These are phyloP conservation scores for Cololabis saira DNA, from an alignment of 2,113 vertebrate genomes.

Conservation along the genomic window DNA sequence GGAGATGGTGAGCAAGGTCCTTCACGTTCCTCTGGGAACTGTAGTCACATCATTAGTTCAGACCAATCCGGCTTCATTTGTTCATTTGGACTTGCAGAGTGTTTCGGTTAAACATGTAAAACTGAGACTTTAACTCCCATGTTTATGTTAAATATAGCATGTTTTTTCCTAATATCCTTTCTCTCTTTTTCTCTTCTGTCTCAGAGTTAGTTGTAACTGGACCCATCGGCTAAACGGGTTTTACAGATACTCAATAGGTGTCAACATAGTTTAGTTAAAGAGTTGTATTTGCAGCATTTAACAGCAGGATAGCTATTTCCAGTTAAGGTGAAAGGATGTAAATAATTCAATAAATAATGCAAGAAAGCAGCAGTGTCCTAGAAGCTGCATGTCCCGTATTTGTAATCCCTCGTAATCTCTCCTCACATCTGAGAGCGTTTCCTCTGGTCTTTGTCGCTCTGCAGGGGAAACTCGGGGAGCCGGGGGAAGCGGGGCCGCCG, in stretches of 20 bases:
- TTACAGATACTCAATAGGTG: no score
- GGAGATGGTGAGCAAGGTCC: constrained; percentile 83
- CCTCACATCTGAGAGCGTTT: background rate
- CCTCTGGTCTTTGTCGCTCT: constrained; percentile 27
- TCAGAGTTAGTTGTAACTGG: no score
- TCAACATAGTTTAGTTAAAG: no score
- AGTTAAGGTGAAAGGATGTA: no score
- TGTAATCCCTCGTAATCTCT: no score
- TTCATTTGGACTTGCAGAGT: background rate
- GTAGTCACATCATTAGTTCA: background rate
- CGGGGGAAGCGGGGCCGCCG: constrained; percentile 83
- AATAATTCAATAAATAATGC: no score
- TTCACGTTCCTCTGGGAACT: constrained; percentile 11
- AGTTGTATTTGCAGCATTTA: no score
- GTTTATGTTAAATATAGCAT: no score
- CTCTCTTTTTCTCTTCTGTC: background rate
- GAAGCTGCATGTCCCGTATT: no score
- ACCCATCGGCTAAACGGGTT: no score
- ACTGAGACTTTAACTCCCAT: background rate
- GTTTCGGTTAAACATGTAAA: background rate
- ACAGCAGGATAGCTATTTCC: no score
- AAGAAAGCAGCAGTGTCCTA: no score
- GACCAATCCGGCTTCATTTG: background rate
- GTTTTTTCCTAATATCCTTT: background rate
- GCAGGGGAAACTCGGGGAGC: constrained; percentile 90